Percentiles rank a stretch among this genome's conserved stretches.
Evolutionary conservation across 1,140 invertebrate species (phyloP).

Genomic region (Antheraea pernyi): DNA sequence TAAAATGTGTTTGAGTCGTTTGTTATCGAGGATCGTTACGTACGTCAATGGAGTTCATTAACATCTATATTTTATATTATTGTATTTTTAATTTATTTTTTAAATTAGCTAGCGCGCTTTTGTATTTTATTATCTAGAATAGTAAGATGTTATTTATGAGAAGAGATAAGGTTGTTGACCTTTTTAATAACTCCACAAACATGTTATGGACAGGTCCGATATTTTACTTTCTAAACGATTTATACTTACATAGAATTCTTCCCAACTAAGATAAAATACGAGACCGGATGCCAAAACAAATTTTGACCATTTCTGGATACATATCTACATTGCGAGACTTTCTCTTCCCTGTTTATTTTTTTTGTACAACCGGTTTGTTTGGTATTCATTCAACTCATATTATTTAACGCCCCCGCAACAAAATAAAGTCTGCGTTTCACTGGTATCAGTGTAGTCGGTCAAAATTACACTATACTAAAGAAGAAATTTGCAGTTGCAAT

Average conservation of each 20-base stretch:
- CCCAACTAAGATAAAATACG: background rate
- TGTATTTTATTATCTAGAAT: too few relatives aligned
- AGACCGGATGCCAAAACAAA: background rate
- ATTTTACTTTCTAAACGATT: background rate
- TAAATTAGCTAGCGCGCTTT: too few relatives aligned
- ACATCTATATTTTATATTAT: background rate
- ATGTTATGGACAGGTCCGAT: background rate
- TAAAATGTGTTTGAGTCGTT: background rate
- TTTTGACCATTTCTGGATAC: background rate
- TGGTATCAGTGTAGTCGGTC: background rate
- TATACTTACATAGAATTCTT: background rate
- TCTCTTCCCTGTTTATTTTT: conserved; percentile 1
- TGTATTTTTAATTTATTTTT: background rate
- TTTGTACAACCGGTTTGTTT: background rate
- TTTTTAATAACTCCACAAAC: conserved; percentile 21
- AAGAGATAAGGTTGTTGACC: conserved; percentile 23
- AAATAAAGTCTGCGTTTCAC: background rate
- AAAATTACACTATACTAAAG: conserved; percentile 7
- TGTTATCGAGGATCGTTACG: background rate
- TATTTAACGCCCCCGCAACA: conserved; percentile 7
- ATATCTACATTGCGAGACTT: background rate
- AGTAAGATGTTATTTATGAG: background rate
- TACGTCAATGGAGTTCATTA: background rate
- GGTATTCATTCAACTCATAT: background rate
- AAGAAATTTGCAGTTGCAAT: background rate